phyloP scores from a whole-genome alignment of 1,140 invertebrate species.

The Tetragonula clypearis region DNA sequence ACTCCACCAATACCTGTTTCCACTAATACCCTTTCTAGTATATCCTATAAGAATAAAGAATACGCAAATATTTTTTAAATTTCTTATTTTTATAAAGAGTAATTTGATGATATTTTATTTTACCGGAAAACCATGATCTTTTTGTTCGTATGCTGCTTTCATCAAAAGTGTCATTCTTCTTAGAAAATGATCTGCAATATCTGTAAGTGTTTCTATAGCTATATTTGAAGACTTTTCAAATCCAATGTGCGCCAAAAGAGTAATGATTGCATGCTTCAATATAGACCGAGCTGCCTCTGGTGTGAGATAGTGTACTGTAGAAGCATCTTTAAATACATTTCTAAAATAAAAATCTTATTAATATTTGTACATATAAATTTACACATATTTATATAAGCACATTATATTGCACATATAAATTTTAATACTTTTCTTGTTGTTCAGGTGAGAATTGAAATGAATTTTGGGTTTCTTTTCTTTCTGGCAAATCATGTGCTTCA shows the following conservation, averaged over 20 bases:
- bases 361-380: not conserved
- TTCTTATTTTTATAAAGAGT: not conserved
- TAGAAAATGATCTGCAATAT: constrained; percentile 82
- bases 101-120: constrained; percentile 44
- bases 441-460: constrained; percentile 65
- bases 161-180: constrained; percentile 81
- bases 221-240: constrained; percentile 81
- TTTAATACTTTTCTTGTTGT: constrained; percentile 65
- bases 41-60: constrained; percentile 77
- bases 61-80: constrained; percentile 11
- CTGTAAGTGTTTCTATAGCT: constrained; percentile 82
- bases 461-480: constrained; percentile 58
- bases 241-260: constrained; percentile 80
- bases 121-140: constrained; percentile 83
- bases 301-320: constrained; percentile 68
- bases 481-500: constrained; percentile 60
- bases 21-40: constrained; percentile 83
- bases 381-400: not conserved
- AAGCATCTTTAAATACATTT: constrained; percentile 53
- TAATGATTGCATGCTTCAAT: constrained; percentile 76
- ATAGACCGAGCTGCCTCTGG: constrained; percentile 72
- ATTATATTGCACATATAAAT: not conserved
- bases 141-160: constrained; percentile 82
- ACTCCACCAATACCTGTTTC: constrained; percentile 83
- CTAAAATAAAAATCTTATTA: constrained; percentile 41